Percentiles rank a stretch among this genome's conserved stretches.
Evolutionary conservation across 2,113 vertebrate species (phyloP).

Genomic region (Boleophthalmus pectinirostris): DNA sequence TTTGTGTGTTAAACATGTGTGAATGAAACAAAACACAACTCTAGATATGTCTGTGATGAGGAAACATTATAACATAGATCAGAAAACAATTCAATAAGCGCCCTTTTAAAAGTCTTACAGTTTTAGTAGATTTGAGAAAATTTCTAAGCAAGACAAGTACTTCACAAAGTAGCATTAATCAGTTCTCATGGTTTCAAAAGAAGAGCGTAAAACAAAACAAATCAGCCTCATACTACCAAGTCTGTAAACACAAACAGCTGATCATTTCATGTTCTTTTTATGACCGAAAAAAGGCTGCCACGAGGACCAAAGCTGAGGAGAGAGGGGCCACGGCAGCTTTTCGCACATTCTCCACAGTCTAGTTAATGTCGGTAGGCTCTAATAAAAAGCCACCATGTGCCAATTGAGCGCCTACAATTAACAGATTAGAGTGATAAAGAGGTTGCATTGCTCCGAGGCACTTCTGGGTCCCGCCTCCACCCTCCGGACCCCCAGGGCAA

Average conservation of each 20-base stretch:
- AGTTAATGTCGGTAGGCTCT: constrained; percentile 83
- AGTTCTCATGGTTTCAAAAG: too few relatives aligned
- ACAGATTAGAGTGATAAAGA: constrained; percentile 91
- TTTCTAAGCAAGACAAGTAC: too few relatives aligned
- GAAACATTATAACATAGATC: too few relatives aligned
- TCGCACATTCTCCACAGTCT: constrained; percentile 78
- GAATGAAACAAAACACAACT: too few relatives aligned
- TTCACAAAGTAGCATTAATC: too few relatives aligned
- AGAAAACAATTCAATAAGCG: too few relatives aligned
- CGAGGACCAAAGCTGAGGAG: constrained; percentile 27
- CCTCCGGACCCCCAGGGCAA: constrained; percentile 74
- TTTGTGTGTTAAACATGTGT: too few relatives aligned
- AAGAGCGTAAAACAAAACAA: too few relatives aligned
- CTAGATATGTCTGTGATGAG: too few relatives aligned
- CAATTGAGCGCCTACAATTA: constrained; percentile 88
- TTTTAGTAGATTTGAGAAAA: too few relatives aligned
- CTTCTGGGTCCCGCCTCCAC: constrained; percentile 66
- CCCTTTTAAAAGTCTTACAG: too few relatives aligned
- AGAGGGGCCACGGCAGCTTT: constrained; percentile 74
- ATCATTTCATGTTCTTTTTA: not conserved
- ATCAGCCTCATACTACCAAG: not conserved
- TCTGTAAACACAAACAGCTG: constrained; percentile 6
- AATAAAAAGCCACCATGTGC: constrained; percentile 88
- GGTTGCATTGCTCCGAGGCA: constrained; percentile 81
- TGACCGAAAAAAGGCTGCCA: constrained; percentile 6